phyloP scores from a whole-genome alignment of 2,888 invertebrate genomes.

The Meliscaeva auricollis region DNA sequence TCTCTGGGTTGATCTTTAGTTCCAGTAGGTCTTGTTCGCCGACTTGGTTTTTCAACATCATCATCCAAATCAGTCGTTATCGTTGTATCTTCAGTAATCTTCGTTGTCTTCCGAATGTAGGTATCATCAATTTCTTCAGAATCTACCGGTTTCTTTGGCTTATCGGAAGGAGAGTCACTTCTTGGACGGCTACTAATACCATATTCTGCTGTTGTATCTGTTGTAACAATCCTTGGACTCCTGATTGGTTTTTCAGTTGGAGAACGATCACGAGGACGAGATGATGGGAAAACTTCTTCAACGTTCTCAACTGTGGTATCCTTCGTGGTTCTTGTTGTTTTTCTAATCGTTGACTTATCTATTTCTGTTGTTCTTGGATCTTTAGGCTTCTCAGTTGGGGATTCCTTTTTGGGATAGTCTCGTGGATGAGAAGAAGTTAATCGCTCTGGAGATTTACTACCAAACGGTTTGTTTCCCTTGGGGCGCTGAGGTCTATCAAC shows the following conservation, averaged over 20 bases:
- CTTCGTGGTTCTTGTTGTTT: neutral
- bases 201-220: constrained; percentile 35
- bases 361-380: neutral
- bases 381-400: constrained; percentile 27
- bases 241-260: constrained; percentile 42
- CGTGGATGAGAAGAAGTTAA: constrained; percentile 32
- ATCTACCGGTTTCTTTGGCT: neutral
- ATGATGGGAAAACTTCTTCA: neutral
- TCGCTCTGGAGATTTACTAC: neutral
- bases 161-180: constrained; percentile 33
- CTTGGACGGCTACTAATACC: constrained; percentile 21
- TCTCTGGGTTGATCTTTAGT: constrained; percentile 31
- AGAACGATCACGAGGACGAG: constrained; percentile 32
- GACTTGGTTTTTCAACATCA: constrained; percentile 21
- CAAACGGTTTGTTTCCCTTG: neutral
- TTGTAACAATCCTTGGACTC: constrained; percentile 30
- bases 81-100: constrained; percentile 2
- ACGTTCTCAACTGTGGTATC: neutral
- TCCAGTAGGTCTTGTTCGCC: constrained; percentile 17
- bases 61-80: constrained; percentile 9
- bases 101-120: neutral
- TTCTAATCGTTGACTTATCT: neutral
- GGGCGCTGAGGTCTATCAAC: neutral
- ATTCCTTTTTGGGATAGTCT: constrained; percentile 19
- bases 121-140: constrained; percentile 43